phyloP scores from a whole-genome alignment of 2,888 invertebrate species.

The Drosophila differens region DNA sequence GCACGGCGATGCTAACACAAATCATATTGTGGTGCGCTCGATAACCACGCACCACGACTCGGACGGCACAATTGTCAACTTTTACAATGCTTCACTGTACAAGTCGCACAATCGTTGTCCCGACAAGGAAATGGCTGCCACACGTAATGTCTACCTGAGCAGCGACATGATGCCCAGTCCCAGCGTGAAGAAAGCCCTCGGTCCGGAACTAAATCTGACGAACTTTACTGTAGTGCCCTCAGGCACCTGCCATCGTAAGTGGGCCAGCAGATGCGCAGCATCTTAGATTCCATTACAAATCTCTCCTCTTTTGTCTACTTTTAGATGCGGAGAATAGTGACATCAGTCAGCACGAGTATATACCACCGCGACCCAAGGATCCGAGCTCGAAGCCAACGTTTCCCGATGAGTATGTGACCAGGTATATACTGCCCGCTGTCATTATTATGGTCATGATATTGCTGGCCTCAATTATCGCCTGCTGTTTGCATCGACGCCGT shows the following conservation, averaged over 20 bases:
- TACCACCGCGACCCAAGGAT: constrained; percentile 82
- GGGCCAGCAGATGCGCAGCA: constrained; percentile 5
- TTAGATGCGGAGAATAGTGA: constrained; percentile 73
- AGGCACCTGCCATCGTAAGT: constrained; percentile 87
- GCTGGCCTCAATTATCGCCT: constrained; percentile 94
- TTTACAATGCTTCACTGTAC: constrained; percentile 91
- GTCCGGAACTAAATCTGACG: constrained; percentile 88
- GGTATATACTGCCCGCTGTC: constrained; percentile 95
- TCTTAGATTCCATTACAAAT: background rate
- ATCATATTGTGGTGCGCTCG: constrained; percentile 90
- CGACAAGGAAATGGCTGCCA: constrained; percentile 90
- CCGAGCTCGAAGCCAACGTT: constrained; percentile 85
- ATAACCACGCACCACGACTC: constrained; percentile 86
- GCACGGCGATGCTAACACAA: constrained; percentile 91
- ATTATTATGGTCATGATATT: constrained; percentile 95
- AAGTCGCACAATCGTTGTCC: constrained; percentile 88
- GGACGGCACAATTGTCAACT: constrained; percentile 90
- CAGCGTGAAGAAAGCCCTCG: constrained; percentile 87
- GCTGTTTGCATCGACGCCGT: constrained; percentile 93
- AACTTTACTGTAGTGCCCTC: constrained; percentile 86
- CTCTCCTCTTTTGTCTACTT: background rate
- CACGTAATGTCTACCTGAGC: constrained; percentile 90
- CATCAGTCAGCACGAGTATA: constrained; percentile 78
- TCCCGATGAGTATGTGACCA: constrained; percentile 90
- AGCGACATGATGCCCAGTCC: constrained; percentile 87